Percentiles rank a stretch among this genome's conserved stretches.
These are phyloP conservation scores for Megalopta genalis DNA, from an alignment of 1,140 invertebrate species.

Conservation along the genomic window DNA sequence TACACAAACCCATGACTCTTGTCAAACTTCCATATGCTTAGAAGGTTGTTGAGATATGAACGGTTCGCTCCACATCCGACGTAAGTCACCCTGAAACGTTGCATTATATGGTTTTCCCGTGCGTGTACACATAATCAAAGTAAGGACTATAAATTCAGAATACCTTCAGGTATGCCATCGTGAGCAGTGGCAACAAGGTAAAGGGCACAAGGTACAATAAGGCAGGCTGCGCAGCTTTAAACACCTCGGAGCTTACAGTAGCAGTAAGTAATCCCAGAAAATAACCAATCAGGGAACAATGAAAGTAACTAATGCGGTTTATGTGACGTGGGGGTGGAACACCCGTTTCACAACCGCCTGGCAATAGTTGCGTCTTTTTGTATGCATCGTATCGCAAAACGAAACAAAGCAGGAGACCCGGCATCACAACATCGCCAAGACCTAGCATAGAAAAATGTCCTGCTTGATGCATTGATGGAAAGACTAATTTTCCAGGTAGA, in stretches of 20 bases:
- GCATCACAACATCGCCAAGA: slow-evolving; percentile 98
- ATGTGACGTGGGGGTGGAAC: slow-evolving; percentile 88
- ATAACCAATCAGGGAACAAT: slow-evolving; percentile 98
- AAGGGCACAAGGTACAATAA: slow-evolving; percentile 98
- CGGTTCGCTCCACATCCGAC: slow-evolving; percentile 98
- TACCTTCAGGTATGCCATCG: slow-evolving; percentile 99
- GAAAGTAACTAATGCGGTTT: slow-evolving; percentile 92
- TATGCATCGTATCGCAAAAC: slow-evolving; percentile 97
- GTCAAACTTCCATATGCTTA: slow-evolving; percentile 89
- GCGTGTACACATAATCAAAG: neutral
- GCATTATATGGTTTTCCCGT: neutral
- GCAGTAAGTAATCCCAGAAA: slow-evolving; percentile 97
- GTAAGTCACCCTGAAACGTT: slow-evolving; percentile 91
- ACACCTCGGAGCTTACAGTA: slow-evolving; percentile 97
- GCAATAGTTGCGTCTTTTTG: slow-evolving; percentile 92
- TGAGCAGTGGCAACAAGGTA: slow-evolving; percentile 95
- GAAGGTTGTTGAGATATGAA: slow-evolving; percentile 90
- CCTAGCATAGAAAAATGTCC: slow-evolving; percentile 99
- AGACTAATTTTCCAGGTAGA: slow-evolving; percentile 97
- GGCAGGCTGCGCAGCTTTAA: slow-evolving; percentile 98
- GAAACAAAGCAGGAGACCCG: slow-evolving; percentile 97
- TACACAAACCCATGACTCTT: slow-evolving; percentile 67
- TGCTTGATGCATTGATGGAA: slow-evolving; percentile 96
- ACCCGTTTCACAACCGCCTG: slow-evolving; percentile 86
- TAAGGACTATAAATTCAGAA: slow-evolving; percentile 29